Evolutionary conservation across 2,113 vertebrate genomes (phyloP).

Genomic region (Sisor rabdophorus): DNA sequence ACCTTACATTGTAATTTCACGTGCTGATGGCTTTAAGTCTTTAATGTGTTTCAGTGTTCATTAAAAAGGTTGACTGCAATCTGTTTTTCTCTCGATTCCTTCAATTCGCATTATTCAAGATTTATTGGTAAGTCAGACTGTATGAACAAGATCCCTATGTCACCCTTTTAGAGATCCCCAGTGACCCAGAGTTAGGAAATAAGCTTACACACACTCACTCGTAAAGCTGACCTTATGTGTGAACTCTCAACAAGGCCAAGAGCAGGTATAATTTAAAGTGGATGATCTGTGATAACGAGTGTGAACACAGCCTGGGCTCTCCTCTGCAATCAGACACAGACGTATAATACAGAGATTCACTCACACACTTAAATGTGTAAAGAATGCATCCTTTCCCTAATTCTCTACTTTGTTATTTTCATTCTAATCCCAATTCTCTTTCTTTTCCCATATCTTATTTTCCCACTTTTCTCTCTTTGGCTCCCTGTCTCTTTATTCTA

Average conservation of each 20-base stretch:
- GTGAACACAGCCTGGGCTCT: conserved; percentile 1
- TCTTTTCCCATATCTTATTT: too few species aligned
- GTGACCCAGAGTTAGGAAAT: too few species aligned
- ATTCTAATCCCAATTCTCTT: too few species aligned
- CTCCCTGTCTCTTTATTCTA: too few species aligned
- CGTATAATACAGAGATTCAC: conserved; percentile 4
- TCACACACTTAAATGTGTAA: conserved; percentile 6
- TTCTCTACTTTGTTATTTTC: too few species aligned
- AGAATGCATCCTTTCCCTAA: conserved; percentile 6
- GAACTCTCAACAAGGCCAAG: background rate
- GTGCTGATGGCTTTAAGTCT: conserved; percentile 30
- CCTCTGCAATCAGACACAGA: conserved; percentile 10
- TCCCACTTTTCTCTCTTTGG: too few species aligned
- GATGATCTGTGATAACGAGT: conserved; percentile 25
- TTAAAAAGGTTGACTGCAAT: conserved; percentile 30
- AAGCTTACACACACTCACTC: background rate
- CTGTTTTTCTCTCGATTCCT: background rate
- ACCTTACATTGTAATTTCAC: background rate
- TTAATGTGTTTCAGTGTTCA: conserved; percentile 38
- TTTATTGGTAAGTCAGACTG: too few species aligned
- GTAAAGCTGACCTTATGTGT: background rate
- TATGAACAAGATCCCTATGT: too few species aligned
- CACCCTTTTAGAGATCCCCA: too few species aligned
- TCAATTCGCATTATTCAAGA: too few species aligned
- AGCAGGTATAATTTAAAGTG: conserved; percentile 5